These are phyloP conservation scores for Helicoverpa zea DNA, from an alignment of 1,140 invertebrate species.

Conservation along the genomic window DNA sequence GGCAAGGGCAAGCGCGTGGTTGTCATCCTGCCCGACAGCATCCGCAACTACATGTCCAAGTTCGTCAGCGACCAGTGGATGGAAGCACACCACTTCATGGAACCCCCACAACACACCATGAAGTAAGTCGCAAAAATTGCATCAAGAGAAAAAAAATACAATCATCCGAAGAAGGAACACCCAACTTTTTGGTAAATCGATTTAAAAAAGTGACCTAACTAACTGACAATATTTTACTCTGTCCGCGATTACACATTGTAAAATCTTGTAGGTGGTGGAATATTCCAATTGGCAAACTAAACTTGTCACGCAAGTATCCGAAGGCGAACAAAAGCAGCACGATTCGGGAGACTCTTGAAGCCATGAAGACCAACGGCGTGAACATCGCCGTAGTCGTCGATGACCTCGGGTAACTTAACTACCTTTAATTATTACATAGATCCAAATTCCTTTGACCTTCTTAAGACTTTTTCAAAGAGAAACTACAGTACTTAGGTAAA, in stretches of 20 bases:
- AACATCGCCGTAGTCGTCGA: slow-evolving; percentile 87
- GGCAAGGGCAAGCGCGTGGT: slow-evolving; percentile 93
- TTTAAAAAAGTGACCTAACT: too few species aligned
- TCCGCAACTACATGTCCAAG: slow-evolving; percentile 99
- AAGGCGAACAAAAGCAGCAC: slow-evolving; percentile 30
- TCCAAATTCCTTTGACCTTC: too few species aligned
- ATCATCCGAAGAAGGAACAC: too few species aligned
- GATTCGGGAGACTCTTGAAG: slow-evolving; percentile 52
- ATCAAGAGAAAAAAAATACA: too few species aligned
- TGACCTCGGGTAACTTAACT: slow-evolving; percentile 81
- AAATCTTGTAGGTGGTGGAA: slow-evolving; percentile 61
- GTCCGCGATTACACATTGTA: neutral
- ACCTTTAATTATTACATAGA: too few species aligned
- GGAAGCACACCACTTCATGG: slow-evolving; percentile 91
- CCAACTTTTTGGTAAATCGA: neutral
- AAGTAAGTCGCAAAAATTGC: neutral
- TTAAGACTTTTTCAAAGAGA: too few species aligned
- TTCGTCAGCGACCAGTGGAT: slow-evolving; percentile 98
- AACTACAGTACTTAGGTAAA: too few species aligned
- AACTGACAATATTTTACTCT: too few species aligned
- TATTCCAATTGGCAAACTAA: slow-evolving; percentile 55
- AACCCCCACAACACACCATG: slow-evolving; percentile 25
- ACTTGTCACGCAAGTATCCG: slow-evolving; percentile 39
- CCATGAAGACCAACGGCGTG: slow-evolving; percentile 53
- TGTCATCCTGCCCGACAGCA: slow-evolving; percentile 96